phyloP scores from a whole-genome alignment of 2,888 invertebrate genomes.

The Lasioglossum oenotherae region DNA sequence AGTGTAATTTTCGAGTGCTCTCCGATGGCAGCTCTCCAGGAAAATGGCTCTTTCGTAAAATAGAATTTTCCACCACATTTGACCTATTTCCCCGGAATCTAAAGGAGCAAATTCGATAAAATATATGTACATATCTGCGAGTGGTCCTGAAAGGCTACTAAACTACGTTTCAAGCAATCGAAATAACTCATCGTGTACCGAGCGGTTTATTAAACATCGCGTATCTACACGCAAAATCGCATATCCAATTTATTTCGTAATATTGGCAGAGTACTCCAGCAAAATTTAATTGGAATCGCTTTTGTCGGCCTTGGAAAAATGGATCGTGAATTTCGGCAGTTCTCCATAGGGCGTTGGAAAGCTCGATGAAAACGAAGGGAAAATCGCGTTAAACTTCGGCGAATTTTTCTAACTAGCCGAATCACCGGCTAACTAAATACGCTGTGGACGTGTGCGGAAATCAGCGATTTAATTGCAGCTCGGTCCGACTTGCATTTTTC shows the following conservation, averaged over 20 bases:
- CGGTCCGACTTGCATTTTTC: background rate
- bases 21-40: background rate
- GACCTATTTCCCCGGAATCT: background rate
- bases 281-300: conserved; percentile 1
- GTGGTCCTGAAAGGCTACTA: background rate
- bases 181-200: background rate
- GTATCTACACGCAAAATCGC: background rate
- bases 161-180: background rate
- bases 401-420: background rate
- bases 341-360: background rate
- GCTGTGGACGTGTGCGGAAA: background rate
- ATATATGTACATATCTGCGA: background rate
- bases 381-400: background rate
- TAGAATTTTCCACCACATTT: background rate
- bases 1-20: background rate
- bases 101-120: background rate
- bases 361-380: background rate
- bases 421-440: background rate
- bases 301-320: background rate
- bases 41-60: background rate
- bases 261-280: background rate
- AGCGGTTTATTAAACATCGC: background rate
- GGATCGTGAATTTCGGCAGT: background rate
- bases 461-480: background rate
- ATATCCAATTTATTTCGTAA: background rate